A percentile compares a stretch with the other conserved stretches of the same genome.
Evolutionary conservation across 2,113 vertebrate species (phyloP).

Genomic region (Choloepus hoffmanni): DNA sequence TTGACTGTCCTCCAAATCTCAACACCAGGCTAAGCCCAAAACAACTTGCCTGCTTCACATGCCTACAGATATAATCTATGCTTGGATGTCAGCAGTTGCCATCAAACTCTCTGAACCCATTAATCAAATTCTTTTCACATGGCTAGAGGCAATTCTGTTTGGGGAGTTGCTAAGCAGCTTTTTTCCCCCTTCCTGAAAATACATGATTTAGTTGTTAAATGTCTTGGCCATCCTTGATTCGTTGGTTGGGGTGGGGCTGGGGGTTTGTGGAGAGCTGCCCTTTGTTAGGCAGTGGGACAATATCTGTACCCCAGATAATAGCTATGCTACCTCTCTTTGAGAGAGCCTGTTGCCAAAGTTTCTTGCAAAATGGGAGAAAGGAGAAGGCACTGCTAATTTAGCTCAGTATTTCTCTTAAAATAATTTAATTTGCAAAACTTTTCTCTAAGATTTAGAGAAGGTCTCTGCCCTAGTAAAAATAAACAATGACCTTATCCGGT

Average conservation of each 20-base stretch:
- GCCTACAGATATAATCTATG: neutral
- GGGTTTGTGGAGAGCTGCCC: neutral
- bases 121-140: conserved; percentile 53
- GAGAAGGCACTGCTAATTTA: neutral
- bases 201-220: neutral
- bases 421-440: conserved; percentile 42
- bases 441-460: neutral
- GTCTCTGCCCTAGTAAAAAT: neutral
- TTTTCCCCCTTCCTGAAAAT: conserved; percentile 8
- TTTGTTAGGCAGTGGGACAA: neutral
- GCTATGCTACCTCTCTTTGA: neutral
- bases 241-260: neutral
- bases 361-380: neutral
- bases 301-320: neutral
- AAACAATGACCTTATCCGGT: neutral
- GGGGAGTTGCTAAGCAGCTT: conserved; percentile 54
- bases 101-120: conserved; percentile 19
- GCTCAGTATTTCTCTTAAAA: conserved; percentile 17
- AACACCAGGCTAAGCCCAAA: neutral
- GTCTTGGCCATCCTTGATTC: neutral
- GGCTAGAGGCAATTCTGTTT: neutral
- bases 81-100: conserved; percentile 34
- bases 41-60: neutral
- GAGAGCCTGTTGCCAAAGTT: neutral
- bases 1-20: neutral